Conservation (phyloP, 1,140 invertebrate genomes). For the Drosophila punjabiensis region DNA sequence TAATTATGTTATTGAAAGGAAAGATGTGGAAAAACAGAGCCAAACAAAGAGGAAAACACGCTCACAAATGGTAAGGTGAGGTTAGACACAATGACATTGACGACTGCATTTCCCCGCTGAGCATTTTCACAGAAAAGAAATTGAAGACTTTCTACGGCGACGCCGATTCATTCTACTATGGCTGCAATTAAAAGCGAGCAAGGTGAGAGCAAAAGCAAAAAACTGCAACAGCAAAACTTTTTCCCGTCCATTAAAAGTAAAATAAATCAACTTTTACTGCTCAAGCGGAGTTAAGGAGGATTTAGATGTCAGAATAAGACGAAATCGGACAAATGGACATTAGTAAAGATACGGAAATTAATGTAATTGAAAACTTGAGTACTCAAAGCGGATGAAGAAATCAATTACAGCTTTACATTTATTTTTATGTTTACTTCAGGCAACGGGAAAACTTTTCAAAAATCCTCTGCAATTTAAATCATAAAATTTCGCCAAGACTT, state of each 20-base stretch:
- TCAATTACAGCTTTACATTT: too few species aligned
- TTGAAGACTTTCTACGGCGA: constrained; percentile 66
- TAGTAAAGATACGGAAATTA: not conserved
- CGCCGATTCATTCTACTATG: constrained; percentile 31
- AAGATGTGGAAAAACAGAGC: constrained; percentile 37
- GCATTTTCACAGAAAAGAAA: constrained; percentile 71
- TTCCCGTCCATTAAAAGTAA: constrained; percentile 71
- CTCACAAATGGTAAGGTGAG: constrained; percentile 32
- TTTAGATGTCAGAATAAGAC: constrained; percentile 5
- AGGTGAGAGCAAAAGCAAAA: constrained; percentile 35
- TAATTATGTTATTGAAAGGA: constrained; percentile 55
- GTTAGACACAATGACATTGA: constrained; percentile 64
- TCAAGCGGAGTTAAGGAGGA: not conserved
- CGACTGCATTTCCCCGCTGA: constrained; percentile 57
- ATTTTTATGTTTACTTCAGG: not conserved
- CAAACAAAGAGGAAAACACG: constrained; percentile 41
- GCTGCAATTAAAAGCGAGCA: constrained; percentile 62
- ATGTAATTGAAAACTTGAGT: not conserved
- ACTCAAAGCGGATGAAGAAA: not conserved
- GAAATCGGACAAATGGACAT: constrained; percentile 6
- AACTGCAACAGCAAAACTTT: constrained; percentile 36
- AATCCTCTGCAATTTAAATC: constrained; percentile 8
- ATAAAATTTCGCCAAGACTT: not conserved
- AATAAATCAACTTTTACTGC: constrained; percentile 68
- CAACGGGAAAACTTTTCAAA: not conserved